These are phyloP conservation scores for Epinephelus malabaricus DNA, from an alignment of 2,797 vertebrate genomes.

Conservation along the genomic window DNA sequence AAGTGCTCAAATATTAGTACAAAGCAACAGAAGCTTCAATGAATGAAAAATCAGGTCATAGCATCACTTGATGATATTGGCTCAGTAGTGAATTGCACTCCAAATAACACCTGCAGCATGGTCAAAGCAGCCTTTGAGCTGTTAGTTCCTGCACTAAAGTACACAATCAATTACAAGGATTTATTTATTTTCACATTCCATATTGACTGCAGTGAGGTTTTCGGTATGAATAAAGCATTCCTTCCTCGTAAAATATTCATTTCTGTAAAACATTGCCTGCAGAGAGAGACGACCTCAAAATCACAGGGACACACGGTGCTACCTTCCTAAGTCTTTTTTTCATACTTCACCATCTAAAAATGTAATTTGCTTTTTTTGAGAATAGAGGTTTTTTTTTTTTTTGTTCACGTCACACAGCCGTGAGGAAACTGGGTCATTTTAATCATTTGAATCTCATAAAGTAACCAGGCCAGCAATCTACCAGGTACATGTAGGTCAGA, in stretches of 20 bases:
- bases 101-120: not conserved
- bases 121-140: conserved; percentile 24
- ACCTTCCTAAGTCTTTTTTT: conserved; percentile 23
- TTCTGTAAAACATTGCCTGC: conserved; percentile 24
- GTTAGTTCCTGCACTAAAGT: not conserved
- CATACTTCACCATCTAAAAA: conserved; percentile 33
- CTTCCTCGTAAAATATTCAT: conserved; percentile 40
- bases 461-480: conserved; percentile 70
- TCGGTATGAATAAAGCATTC: conserved; percentile 7
- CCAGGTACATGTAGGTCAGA: conserved; percentile 76
- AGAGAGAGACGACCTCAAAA: conserved; percentile 34
- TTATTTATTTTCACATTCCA: not conserved
- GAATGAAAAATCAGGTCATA: conserved; percentile 10
- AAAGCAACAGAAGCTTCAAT: conserved; percentile 2
- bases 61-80: not conserved
- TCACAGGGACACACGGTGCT: conserved; percentile 21
- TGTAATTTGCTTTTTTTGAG: conserved; percentile 44
- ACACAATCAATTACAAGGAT: conserved; percentile 3
- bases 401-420: conserved; percentile 20
- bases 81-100: conserved; percentile 5
- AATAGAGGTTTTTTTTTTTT: not conserved
- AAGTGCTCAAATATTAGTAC: not conserved
- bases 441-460: conserved; percentile 74
- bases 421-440: conserved; percentile 71
- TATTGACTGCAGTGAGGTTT: conserved; percentile 16